Evolutionary conservation across 2,888 invertebrate species (phyloP), one percentile per base, ranked within the genome.

Genomic region (Podotricha telesiphe): DNA sequence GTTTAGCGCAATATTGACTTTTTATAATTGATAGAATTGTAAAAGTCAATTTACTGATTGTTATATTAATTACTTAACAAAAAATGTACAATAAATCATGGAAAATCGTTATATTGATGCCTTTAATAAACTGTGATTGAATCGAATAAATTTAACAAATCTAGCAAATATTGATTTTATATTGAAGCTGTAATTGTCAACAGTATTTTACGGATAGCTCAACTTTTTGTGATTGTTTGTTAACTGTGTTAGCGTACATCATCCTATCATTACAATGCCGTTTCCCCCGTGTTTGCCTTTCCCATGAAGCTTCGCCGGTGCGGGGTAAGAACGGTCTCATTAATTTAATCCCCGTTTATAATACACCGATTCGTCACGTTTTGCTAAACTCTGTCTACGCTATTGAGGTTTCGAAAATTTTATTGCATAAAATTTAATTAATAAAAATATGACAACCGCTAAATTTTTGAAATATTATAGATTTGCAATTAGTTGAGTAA

Each of bases 321-420:
- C 76, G 79, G 87, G 89, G 87, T 78, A 81, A 74, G 76, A 78
- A 80, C 78, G 85, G 88, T 87, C 87, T 89, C 85, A 82, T 91
- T 88, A 89, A 85, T 86, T 82, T 86, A 86, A 90, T 87, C 89
- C 85, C 85, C 86, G 80, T 84, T 82, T 80, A 86, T 86, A 89
- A 89, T 88, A 86, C 83, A 75, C 76, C 76, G 80, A 89, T 89
- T 89, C 82, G 89, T 86, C 83, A 86, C 83, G 86, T 82, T 77
- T 78, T 71, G 70, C 79, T 87, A 87, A 78, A 83, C 79, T 83
- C 80, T 82, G 48, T 83, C 79, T 82, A 10, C 15, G 62, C 19
- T 62, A 47, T 59, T 37, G 37, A 48, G 84, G 83, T 76, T 79
- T 82, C 19, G 20, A 51, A 59, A 67, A 20, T 22, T 48, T 48